Percentiles rank a stretch among this genome's conserved stretches.
These are phyloP conservation scores for Rhynchomys soricoides DNA, from an alignment of 2,113 vertebrate genomes.

Conservation along the genomic window DNA sequence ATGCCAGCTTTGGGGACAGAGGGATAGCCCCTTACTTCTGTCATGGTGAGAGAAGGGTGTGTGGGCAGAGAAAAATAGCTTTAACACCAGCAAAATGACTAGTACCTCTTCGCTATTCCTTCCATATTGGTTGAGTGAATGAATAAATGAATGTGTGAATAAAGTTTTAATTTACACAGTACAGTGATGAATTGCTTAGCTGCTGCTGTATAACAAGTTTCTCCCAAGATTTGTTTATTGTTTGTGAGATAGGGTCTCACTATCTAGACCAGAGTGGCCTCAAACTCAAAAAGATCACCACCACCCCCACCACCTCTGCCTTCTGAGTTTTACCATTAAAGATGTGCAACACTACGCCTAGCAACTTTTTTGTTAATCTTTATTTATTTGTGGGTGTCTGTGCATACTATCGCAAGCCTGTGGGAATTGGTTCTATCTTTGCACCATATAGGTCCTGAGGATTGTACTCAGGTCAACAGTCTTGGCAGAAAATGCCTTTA, in stretches of 20 bases:
- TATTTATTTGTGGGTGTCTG: neutral
- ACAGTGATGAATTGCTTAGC: neutral
- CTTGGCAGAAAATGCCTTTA: neutral
- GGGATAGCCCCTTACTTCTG: neutral
- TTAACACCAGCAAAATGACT: neutral
- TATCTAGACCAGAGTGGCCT: neutral
- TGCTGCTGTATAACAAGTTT: slow-evolving; percentile 18
- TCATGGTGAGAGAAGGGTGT: neutral
- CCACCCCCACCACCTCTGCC: neutral
- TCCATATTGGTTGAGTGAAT: slow-evolving; percentile 3
- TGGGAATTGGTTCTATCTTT: neutral
- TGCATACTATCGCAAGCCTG: neutral
- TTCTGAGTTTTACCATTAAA: neutral
- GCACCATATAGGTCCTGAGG: neutral
- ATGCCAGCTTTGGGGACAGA: neutral
- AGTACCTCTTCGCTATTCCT: neutral
- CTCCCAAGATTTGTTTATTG: neutral
- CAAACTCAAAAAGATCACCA: neutral
- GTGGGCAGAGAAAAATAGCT: neutral
- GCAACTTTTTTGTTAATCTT: neutral
- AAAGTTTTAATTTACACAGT: neutral
- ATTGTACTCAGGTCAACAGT: neutral
- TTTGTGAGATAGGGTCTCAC: neutral
- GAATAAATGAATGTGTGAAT: neutral
- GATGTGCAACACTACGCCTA: neutral